Base-by-base conservation (phyloP, 2,888 invertebrate genomes). In the Mythimna albipuncta region DNA sequence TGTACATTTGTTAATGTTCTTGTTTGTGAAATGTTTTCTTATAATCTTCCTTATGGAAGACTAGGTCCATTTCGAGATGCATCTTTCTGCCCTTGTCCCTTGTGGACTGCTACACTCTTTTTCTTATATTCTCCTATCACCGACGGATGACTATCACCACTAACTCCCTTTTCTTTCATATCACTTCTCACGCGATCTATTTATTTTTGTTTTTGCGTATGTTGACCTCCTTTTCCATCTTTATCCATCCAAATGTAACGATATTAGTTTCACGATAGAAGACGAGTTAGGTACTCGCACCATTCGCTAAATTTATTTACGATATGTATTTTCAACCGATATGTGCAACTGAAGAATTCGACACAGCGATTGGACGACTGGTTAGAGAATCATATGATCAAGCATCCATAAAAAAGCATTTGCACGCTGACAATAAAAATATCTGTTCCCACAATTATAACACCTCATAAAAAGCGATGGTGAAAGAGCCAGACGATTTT, bases 361-460 rank as follows among this genome's bases (percentile, higher is more conserved):
- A 69, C 50, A 69, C 80, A 72, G 44, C 64, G 6, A 59, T 74
- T 63, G 32, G 0, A 11, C 11, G 50, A 69, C 61, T 64, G 32
- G 61, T 81, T 70, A 55, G 54, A 69, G 69, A 70, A 55, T 66
- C 61, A 41, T 74, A 66, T 64, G 61, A 72, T 59, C 65, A 73
- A 77, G 59, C 59, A 50, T 32, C 70, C 73, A 69, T 81, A 79
- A 50, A 52, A 82, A 85, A 73, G 73, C 73, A 86, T 86, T 79
- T 81, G 76, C 76, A 77, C 68, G 65, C 79, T 58, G 47, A 82
- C 83, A 69, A 41, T 79, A 76, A 75, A 79, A 77, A 66, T 67
- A 69, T 78, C 13, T 35, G 71, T 79, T 85, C 87, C 66, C 84
- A 87, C 87, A 86, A 80, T 85, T 77, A 83, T 79, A 67, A 79